Base-by-base conservation (phyloP, 2,113 vertebrate genomes). In the Tursiops truncatus region DNA sequence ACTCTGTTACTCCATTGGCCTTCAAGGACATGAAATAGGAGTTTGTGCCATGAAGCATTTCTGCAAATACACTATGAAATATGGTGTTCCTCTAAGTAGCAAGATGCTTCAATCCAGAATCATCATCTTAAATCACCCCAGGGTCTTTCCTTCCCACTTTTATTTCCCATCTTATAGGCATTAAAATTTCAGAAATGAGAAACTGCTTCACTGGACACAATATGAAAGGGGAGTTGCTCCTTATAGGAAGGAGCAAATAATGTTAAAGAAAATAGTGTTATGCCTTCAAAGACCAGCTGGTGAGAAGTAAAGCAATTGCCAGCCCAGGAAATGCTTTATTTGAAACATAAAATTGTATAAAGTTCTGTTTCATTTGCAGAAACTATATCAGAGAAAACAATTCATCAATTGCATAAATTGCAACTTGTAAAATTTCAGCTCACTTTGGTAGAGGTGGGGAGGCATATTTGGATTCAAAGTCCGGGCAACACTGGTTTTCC, bases 21-120 rank as follows among this genome's bases (percentile, higher is more conserved):
- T 97, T 97, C 93, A 95, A 96, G 85, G 95, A 80, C 41, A 89
- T 87, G 91, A 98, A 95, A 97, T 94, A 96, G 82, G 89, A 86
- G 56, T 96, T 89, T 92, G 82, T 89, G 62, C 93, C 68, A 76
- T 94, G 95, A 97, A 82, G 85, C 92, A 94, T 96, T 94, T 97
- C 95, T 93, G 73, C 89, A 98, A 96, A 97, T 91, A 84, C 62
- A 44, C 93, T 81, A 91, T 97, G 93, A 98, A 97, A 96, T 97
- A 97, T 76, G 82, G n/a, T 73, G 62, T 47, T 94, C 67, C 73
- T 86, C 60, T 91, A 89, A 94, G 86, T 77, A 91, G 62, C 76
- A 74, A 85, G 88, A 96, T 91, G 88, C 74, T 94, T 96, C 92
- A 81, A 81, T 95, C 70, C 21, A 96, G 82, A 97, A 83, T 89